These are phyloP conservation scores for Cinclus cinclus DNA, from an alignment of 2,113 vertebrate genomes.

Conservation along the genomic window DNA sequence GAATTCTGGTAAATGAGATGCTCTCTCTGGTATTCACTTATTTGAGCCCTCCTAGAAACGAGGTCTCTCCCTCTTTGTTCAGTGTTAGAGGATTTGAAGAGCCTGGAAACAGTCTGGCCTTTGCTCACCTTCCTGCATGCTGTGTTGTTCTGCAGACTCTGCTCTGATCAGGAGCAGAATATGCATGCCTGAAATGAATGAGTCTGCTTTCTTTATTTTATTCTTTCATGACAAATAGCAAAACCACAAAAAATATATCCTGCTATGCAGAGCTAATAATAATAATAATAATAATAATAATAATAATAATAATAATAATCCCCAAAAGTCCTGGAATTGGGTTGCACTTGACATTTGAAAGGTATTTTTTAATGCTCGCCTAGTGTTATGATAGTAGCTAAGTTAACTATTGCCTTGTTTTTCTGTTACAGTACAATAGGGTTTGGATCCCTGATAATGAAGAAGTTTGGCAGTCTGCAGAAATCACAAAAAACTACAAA, in stretches of 20 bases:
- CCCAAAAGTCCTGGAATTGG: not conserved
- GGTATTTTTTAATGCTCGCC: not conserved
- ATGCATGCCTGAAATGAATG: not conserved
- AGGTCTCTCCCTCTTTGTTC: not conserved
- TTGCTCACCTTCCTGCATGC: not conserved
- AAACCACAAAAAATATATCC: not conserved
- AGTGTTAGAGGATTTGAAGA: not conserved
- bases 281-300: not conserved
- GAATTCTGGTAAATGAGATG: not conserved
- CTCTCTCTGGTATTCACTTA: not conserved
- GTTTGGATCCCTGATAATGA: constrained; percentile 93
- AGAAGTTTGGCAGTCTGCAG: constrained; percentile 94
- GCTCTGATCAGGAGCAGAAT: not conserved
- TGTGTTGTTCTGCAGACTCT: not conserved
- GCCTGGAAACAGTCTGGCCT: not conserved
- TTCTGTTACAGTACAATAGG: constrained; percentile 85
- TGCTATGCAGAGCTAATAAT: not conserved
- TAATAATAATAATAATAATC: not conserved
- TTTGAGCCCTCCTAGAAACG: not conserved
- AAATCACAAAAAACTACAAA: constrained; percentile 85
- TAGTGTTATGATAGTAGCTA: not conserved
- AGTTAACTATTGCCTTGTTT: not conserved
- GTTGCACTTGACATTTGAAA: not conserved
- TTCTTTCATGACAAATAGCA: not conserved
- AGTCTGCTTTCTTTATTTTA: not conserved